Conservation (phyloP, 2,797 vertebrate species). For the Galagoides demidoff region DNA sequence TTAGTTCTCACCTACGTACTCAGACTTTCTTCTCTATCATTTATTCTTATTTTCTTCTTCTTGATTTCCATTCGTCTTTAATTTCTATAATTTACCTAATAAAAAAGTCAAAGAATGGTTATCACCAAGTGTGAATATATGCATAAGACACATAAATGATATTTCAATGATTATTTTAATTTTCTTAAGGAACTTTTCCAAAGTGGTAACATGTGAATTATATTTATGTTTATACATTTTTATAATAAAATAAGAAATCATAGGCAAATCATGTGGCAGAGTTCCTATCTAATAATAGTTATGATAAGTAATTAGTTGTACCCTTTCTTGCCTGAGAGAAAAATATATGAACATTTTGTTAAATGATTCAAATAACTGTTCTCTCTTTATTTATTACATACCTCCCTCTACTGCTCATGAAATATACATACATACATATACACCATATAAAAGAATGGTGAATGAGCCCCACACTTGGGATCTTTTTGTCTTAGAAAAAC, state of each 20-base stretch:
- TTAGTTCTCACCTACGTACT: not conserved
- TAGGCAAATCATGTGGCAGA: not conserved
- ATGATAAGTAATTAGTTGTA: not conserved
- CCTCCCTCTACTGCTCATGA: rapidly evolving
- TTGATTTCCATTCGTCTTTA: not conserved
- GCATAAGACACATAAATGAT: not conserved
- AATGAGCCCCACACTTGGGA: not conserved
- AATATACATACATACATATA: no score
- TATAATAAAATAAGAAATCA: not conserved
- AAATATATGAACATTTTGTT: not conserved
- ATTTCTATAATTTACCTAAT: not conserved
- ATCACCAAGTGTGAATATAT: not conserved
- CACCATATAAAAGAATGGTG: not conserved
- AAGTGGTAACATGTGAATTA: not conserved
- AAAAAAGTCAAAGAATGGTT: not conserved
- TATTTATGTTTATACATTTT: not conserved
- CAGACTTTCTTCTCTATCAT: not conserved
- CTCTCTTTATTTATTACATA: not conserved
- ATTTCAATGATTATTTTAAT: not conserved
- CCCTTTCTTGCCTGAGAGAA: not conserved
- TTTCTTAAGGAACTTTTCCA: not conserved
- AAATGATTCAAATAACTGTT: not conserved
- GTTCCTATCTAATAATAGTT: not conserved
- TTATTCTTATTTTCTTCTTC: not conserved
- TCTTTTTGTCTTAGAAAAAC: not conserved